Evolutionary conservation across 2,113 vertebrate genomes (phyloP).

Genomic region (Etia nguti): DNA sequence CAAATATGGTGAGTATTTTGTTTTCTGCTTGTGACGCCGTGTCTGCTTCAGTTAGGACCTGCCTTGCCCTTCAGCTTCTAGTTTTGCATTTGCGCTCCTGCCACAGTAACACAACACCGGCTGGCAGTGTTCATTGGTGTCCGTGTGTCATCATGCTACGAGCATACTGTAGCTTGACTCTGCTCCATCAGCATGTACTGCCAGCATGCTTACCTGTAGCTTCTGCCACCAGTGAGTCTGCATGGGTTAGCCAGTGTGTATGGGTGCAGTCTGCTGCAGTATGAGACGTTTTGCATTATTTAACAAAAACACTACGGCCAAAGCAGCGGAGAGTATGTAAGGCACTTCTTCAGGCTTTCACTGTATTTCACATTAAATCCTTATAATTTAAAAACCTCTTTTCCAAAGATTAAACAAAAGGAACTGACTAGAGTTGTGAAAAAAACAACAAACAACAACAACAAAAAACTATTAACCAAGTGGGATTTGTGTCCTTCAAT

Average conservation of each 20-base stretch:
- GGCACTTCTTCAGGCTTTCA: neutral
- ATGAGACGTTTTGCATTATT: neutral
- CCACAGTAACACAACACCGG: conserved; percentile 30
- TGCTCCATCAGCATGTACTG: conserved; percentile 42
- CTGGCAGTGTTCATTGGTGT: conserved; percentile 8
- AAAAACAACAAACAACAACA: neutral
- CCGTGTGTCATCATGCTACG: conserved; percentile 1
- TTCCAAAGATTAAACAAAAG: neutral
- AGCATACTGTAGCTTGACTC: conserved; percentile 8
- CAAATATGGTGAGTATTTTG: conserved; percentile 96
- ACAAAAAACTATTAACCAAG: neutral
- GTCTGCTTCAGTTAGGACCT: conserved; percentile 79
- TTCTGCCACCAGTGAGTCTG: conserved; percentile 46
- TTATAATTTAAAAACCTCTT: neutral
- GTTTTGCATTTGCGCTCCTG: conserved; percentile 9
- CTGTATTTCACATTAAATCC: neutral
- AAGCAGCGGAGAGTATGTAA: neutral
- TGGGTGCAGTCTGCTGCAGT: neutral
- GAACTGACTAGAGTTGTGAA: neutral
- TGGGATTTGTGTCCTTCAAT: conserved; percentile 19
- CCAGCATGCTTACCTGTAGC: conserved; percentile 76
- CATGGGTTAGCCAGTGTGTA: conserved; percentile 14
- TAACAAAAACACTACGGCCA: neutral
- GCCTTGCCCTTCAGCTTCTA: conserved; percentile 34
- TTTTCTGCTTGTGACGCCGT: conserved; percentile 67